Evolutionary conservation across 1,140 invertebrate genomes (phyloP), one percentile per base, ranked within the genome.

Genomic region (Drosophila lacertosa): DNA sequence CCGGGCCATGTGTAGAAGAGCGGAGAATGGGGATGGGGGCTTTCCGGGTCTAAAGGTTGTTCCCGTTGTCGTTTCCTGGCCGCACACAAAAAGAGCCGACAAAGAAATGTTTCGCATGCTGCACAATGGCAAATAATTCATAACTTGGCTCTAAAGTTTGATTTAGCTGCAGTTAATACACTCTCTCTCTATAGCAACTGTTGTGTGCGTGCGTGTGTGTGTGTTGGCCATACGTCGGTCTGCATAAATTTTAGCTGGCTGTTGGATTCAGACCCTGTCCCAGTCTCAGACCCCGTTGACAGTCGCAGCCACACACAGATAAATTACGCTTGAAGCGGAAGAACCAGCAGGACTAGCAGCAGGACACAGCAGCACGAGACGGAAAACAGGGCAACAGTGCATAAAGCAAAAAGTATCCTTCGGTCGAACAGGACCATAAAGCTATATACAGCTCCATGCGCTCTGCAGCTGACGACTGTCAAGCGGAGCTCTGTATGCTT

Each of bases 101-200:
- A 81, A 81, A 82, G 77, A 76, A 82, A 78, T 71, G 74, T 82
- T 82, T 83, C 79, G 70, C 78, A 58, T 77, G 74, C 79, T 83
- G 79, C 72, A 80, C 82, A 88, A 84, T 80, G 77, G 64, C 82
- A 86, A 86, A 86, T 86, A 86, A 86, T 86, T 88, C 82, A 86
- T 86, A 86, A 81, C 81, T 86, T 74, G 81, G 81, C 74, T 86
- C 70, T 60, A 77, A 86, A 88, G 58, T 86, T 86, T 86, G 82
- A 86, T 86, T 88, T 88, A 86, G 82, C 74, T 81, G 81, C 81
- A 88, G 82, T 86, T 86, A 86, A 84, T 84, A 84, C 77, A 86
- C 59, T 86, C 33, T n/a, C 57, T 86, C 33, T n/a, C 57, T n/a
- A 15, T 20, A 32, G 2, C 9, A 6, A 22, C 26, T 59, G 37